These are phyloP conservation scores for Aptenodytes forsteri DNA, from an alignment of 2,113 vertebrate species.

Conservation along the genomic window DNA sequence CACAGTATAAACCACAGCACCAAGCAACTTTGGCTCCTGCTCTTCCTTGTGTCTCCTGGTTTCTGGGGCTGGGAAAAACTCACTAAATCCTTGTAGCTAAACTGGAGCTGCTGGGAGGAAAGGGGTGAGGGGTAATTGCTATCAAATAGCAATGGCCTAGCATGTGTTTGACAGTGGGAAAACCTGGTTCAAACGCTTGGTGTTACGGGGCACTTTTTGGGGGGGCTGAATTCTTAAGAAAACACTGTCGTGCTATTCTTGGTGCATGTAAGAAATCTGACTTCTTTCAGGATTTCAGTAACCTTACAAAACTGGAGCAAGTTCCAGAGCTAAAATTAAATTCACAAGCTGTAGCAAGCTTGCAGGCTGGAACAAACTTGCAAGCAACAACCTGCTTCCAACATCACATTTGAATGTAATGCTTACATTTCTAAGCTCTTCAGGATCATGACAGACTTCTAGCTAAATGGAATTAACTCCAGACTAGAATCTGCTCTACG, in stretches of 20 bases:
- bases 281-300: background rate
- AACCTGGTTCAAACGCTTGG: background rate
- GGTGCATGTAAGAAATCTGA: background rate
- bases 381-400: slow-evolving; percentile 53
- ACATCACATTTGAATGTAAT: background rate
- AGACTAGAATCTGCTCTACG: background rate
- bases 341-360: slow-evolving; percentile 46
- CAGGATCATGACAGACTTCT: background rate
- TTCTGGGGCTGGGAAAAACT: background rate
- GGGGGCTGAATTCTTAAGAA: background rate
- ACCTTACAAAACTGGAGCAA: background rate
- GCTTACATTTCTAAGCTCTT: background rate
- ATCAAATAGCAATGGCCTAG: background rate
- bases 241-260: background rate
- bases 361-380: slow-evolving; percentile 23
- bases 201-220: background rate
- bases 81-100: background rate
- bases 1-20: background rate
- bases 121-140: background rate
- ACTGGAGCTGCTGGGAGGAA: background rate
- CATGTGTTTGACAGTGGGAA: background rate
- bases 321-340: slow-evolving; percentile 48
- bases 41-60: background rate
- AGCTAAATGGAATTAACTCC: background rate
- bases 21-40: background rate